A percentile compares a stretch with the other conserved stretches of the same genome.
Evolutionary conservation across 2,888 invertebrate genomes (phyloP).

Genomic region (Pyrocoelia pectoralis): DNA sequence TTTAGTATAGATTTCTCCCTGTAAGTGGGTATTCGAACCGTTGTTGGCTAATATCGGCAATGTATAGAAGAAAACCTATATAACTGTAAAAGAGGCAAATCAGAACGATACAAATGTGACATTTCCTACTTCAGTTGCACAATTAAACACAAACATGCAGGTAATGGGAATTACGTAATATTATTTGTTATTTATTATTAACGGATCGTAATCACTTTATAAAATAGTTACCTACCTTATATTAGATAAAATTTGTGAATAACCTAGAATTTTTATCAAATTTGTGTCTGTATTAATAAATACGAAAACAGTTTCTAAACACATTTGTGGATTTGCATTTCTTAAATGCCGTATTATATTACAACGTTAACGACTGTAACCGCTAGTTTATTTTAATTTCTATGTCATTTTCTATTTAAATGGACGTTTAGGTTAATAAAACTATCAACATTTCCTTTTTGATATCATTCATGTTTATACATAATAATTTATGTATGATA

Average conservation of each 20-base stretch:
- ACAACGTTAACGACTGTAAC: conserved; percentile 5
- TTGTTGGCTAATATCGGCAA: conserved; percentile 14
- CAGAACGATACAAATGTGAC: too few relatives aligned
- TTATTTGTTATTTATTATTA: conserved; percentile 4
- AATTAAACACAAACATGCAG: conserved; percentile 11
- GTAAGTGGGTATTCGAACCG: background rate
- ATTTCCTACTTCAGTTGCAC: conserved; percentile 9
- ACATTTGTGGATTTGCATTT: conserved; percentile 13
- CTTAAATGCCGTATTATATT: conserved; percentile 1
- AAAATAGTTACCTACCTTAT: conserved; percentile 13
- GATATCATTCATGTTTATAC: too few relatives aligned
- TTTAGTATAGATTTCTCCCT: too few relatives aligned
- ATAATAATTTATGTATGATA: too few relatives aligned
- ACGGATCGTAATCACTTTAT: conserved; percentile 8
- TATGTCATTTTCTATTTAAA: background rate
- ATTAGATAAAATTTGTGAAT: background rate
- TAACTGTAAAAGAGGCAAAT: too few relatives aligned
- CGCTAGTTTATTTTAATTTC: background rate
- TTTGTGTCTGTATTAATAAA: background rate
- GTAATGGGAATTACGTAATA: background rate
- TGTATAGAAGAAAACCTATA: too few relatives aligned
- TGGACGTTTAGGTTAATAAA: background rate
- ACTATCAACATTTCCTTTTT: too few relatives aligned
- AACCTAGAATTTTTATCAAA: background rate
- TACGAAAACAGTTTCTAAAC: conserved; percentile 12